Evolutionary conservation across 2,888 invertebrate species (phyloP).

Genomic region (Brenthis hecate): DNA sequence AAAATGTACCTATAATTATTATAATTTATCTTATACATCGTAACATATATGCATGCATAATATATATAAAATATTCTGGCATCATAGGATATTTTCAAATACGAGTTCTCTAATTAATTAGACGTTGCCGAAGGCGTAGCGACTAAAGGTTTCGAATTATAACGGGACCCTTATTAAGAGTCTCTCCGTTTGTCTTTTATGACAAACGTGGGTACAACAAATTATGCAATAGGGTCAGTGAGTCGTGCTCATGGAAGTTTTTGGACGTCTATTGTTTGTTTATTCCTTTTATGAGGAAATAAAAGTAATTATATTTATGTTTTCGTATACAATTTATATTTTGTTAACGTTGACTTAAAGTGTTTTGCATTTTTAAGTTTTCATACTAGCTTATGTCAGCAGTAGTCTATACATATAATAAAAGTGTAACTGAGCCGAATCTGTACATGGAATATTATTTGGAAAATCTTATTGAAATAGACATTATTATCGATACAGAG

Average conservation of each 20-base stretch:
- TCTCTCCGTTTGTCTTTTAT: conserved; percentile 20
- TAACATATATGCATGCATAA: no score
- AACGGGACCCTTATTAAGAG: conserved; percentile 39
- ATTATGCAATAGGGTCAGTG: not conserved
- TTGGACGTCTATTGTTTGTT: not conserved
- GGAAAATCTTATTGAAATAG: no score
- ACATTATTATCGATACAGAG: no score
- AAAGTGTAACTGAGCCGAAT: no score
- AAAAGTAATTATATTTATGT: not conserved
- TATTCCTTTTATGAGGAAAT: not conserved
- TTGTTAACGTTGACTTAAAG: no score
- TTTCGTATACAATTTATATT: no score
- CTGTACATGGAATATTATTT: no score
- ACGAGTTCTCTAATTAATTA: conserved; percentile 7
- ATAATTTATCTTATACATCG: not conserved
- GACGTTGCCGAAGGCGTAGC: conserved; percentile 3
- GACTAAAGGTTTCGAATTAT: conserved; percentile 39
- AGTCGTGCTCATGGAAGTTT: not conserved
- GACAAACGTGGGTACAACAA: conserved; percentile 7
- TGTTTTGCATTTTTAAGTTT: no score
- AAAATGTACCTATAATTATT: not conserved
- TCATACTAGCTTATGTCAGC: no score
- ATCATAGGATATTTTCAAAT: conserved; percentile 8
- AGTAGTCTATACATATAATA: no score
- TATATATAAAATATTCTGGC: not conserved